Base-by-base conservation (phyloP, 2,888 invertebrate genomes). In the Aradus depressus region DNA sequence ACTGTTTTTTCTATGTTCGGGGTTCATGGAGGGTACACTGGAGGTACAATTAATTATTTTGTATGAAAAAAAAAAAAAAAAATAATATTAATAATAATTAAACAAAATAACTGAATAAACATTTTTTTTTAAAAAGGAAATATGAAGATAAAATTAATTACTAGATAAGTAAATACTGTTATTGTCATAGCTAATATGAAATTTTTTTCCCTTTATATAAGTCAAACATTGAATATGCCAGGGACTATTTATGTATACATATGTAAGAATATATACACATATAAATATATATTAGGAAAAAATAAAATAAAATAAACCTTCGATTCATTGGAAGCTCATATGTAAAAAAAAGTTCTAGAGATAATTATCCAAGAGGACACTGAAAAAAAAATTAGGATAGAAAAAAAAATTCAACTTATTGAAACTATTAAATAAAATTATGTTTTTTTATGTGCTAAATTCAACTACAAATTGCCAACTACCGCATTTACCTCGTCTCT, bases 141-240 rank as follows among this genome's bases (percentile, higher is more conserved):
- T n/a, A n/a, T n/a, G n/a, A n/a, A n/a, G n/a, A n/a, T 25, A 25
- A 47, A 47, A 37, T 14, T 47, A 47, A 47, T 38, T 14, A 37
- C 47, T 47, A 47, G 35, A 47, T 23, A 38, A 38, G n/a, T 38
- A 47, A 21, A 18, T 37, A 26, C 35, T 47, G 37, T 47, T 47
- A 47, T 47, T 47, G 47, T 47, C 47, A 25, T 37, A 38, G 23
- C 47, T 47, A 47, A 47, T 28, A 25, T 47, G 47, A 47, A 38
- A 28, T 26, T 38, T 35, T 35, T 28, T 47, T 26, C 47, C n/a
- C n/a, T n/a, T n/a, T n/a, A n/a, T n/a, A n/a, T 47, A 47, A 47
- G 37, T 28, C 47, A 38, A 19, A 38, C 47, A n/a, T 35, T 25
- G n/a, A n/a, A n/a, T 47, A 47, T 18, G 34, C 28, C 26, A 18